phyloP scores from a whole-genome alignment of 2,113 vertebrate genomes.

The Pseudonaja textilis region DNA sequence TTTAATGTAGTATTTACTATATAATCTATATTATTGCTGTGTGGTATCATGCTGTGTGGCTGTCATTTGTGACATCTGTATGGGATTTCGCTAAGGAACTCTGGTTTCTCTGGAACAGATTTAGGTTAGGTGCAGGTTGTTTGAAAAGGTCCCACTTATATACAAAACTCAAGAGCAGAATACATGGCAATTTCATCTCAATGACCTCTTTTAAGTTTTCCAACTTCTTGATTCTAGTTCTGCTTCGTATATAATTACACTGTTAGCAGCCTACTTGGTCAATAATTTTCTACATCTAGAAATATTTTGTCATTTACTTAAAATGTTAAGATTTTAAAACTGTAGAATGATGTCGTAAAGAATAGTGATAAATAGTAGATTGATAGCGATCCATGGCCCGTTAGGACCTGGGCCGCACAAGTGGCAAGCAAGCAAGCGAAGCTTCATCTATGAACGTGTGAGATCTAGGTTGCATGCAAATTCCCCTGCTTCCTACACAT shows the following conservation, averaged over 20 bases:
- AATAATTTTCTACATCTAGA: neutral
- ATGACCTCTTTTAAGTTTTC: neutral
- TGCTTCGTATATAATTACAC: neutral
- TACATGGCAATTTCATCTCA: neutral
- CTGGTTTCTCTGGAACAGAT: neutral
- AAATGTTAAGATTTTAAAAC: neutral
- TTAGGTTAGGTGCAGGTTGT: neutral
- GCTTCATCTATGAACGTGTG: neutral
- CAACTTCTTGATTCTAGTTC: neutral
- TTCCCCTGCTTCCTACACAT: too few relatives aligned
- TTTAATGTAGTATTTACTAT: neutral
- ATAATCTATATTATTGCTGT: neutral
- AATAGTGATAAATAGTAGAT: neutral
- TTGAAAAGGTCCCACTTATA: neutral
- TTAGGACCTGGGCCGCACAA: neutral
- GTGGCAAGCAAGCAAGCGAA: neutral
- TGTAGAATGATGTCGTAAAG: neutral
- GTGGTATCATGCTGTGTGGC: slow-evolving; percentile 11
- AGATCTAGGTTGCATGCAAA: neutral
- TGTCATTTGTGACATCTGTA: slow-evolving; percentile 12
- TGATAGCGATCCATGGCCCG: neutral
- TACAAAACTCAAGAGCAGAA: neutral
- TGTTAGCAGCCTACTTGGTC: neutral
- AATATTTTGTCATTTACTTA: neutral
- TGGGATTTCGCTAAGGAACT: neutral